A percentile compares a stretch with the other conserved stretches of the same genome.
Evolutionary conservation across 2,888 invertebrate species (phyloP).

Genomic region (Pheosia tremula): DNA sequence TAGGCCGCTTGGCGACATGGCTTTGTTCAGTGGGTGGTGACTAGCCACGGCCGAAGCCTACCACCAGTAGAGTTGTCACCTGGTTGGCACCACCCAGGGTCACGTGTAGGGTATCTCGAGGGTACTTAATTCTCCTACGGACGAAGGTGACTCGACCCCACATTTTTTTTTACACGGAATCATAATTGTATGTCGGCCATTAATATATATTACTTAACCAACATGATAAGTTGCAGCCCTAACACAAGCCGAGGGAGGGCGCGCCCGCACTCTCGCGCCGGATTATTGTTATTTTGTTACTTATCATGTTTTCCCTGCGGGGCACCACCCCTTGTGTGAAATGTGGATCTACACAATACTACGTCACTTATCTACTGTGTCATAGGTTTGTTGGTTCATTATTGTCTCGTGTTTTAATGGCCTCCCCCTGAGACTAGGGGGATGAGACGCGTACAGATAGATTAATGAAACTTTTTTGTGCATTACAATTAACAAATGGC

Average conservation of each 20-base stretch:
- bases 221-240: not conserved
- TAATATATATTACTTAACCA: not conserved
- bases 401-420: not conserved
- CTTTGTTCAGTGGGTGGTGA: too few species aligned
- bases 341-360: conserved; percentile 11
- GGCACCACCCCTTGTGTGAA: conserved; percentile 13
- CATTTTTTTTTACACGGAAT: too few species aligned
- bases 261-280: conserved; percentile 18
- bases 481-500: too few species aligned
- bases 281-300: conserved; percentile 24
- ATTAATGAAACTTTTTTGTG: too few species aligned
- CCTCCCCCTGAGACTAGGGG: not conserved
- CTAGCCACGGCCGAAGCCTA: too few species aligned
- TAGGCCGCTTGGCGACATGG: too few species aligned
- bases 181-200: not conserved
- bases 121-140: too few species aligned
- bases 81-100: too few species aligned
- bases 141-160: too few species aligned
- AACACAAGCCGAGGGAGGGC: conserved; percentile 3
- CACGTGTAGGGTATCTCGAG: too few species aligned
- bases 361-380: not conserved
- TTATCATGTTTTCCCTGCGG: conserved; percentile 15
- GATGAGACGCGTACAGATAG: too few species aligned
- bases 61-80: too few species aligned
- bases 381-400: not conserved